Evolutionary conservation across 2,888 invertebrate species (phyloP).

Genomic region (Scaptomyza caliginosa): DNA sequence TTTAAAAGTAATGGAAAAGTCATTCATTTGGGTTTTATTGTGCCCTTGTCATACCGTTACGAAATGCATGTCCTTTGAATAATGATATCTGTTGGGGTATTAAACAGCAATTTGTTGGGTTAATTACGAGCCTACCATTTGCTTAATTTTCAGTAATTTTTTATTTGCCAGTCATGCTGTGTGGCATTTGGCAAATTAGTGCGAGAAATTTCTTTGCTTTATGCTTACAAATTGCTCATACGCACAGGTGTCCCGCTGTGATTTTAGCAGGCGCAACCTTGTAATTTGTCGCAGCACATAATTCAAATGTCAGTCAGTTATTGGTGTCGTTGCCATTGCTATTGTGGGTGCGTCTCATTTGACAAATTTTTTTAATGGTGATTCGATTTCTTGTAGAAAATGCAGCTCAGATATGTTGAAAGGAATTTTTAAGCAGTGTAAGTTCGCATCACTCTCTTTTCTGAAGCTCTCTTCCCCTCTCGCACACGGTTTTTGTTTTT

Average conservation of each 20-base stretch:
- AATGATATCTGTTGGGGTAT: neutral
- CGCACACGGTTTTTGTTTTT: neutral
- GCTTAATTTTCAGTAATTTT: slow-evolving; percentile 6
- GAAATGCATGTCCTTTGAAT: neutral
- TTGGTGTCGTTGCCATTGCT: neutral
- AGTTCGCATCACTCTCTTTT: slow-evolving; percentile 6
- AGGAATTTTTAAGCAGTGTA: slow-evolving; percentile 26
- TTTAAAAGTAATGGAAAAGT: no score
- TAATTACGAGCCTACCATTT: slow-evolving; percentile 17
- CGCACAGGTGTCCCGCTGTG: slow-evolving; percentile 46
- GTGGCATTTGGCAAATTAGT: slow-evolving; percentile 14
- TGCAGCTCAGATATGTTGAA: slow-evolving; percentile 9
- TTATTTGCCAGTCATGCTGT: slow-evolving; percentile 24
- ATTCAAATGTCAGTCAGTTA: slow-evolving; percentile 54
- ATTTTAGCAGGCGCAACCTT: slow-evolving; percentile 25
- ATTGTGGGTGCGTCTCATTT: slow-evolving; percentile 13
- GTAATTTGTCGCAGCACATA: slow-evolving; percentile 49
- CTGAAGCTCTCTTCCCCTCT: neutral
- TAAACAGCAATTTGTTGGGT: neutral
- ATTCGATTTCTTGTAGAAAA: slow-evolving; percentile 24
- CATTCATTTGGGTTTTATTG: no score
- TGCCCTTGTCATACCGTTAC: neutral
- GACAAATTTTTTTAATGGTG: slow-evolving; percentile 25
- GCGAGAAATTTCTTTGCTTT: slow-evolving; percentile 7
- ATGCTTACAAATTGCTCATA: slow-evolving; percentile 51